A percentile compares a stretch with the other conserved stretches of the same genome.
These are phyloP conservation scores for Ophion ventricosus DNA, from an alignment of 2,888 invertebrate species.

Conservation along the genomic window DNA sequence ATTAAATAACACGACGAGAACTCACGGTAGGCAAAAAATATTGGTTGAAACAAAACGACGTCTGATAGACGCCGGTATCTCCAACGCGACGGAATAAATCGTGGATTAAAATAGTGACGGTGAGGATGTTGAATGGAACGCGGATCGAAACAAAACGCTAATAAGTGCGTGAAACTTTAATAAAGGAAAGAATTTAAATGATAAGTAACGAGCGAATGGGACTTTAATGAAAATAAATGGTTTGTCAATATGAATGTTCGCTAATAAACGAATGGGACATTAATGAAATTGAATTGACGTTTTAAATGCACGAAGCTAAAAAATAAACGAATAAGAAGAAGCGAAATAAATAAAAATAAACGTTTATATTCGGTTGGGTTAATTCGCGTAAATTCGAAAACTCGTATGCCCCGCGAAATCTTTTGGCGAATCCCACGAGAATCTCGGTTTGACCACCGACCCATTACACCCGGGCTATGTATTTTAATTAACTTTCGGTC, in stretches of 20 bases:
- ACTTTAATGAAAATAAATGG: conserved; percentile 24
- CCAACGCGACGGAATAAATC: no score
- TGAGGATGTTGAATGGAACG: no score
- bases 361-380: conserved; percentile 31
- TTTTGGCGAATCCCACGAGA: conserved; percentile 48
- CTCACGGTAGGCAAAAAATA: no score
- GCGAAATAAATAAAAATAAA: conserved; percentile 20
- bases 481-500: conserved; percentile 80
- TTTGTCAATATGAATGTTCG: conserved; percentile 10
- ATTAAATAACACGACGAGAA: no score
- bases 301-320: background rate
- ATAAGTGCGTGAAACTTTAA: no score
- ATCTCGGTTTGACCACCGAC: conserved; percentile 53
- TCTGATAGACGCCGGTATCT: no score
- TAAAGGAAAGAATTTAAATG: background rate
- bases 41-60: no score
- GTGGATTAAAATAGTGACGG: no score
- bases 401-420: conserved; percentile 27
- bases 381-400: conserved; percentile 46
- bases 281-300: conserved; percentile 41
- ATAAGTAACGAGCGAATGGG: background rate
- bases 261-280: conserved; percentile 44
- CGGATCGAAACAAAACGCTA: no score
- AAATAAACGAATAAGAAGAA: background rate
- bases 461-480: conserved; percentile 78